phyloP scores from a whole-genome alignment of 1,140 invertebrate genomes.

The Choristoneura fumiferana region DNA sequence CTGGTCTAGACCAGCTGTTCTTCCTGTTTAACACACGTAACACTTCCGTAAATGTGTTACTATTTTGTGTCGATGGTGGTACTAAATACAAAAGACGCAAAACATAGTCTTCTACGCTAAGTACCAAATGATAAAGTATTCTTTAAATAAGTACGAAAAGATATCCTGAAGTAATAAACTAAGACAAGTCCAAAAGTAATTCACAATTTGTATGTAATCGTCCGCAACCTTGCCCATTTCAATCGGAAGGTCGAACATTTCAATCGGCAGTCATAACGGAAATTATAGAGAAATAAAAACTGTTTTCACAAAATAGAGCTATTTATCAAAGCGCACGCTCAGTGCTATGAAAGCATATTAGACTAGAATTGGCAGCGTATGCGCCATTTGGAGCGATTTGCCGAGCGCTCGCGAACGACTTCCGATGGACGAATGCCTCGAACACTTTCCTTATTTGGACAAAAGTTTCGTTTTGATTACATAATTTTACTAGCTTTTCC shows the following conservation, averaged over 20 bases:
- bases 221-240: no score
- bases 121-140: no score
- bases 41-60: no score
- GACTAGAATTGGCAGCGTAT: conserved; percentile 41
- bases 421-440: conserved; percentile 49
- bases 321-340: conserved; percentile 25
- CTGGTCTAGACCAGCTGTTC: no score
- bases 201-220: no score
- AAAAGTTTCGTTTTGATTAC: conserved; percentile 46
- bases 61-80: no score
- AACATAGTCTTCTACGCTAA: no score
- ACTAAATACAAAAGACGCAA: no score
- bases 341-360: conserved; percentile 29
- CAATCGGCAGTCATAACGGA: not conserved
- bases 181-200: no score
- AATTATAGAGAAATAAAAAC: not conserved
- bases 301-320: conserved; percentile 7
- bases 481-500: conserved; percentile 33
- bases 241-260: not conserved
- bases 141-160: no score
- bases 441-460: conserved; percentile 51
- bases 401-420: conserved; percentile 48
- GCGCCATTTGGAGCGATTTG: conserved; percentile 45
- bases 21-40: no score
- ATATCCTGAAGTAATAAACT: no score